Base-by-base conservation (phyloP, 2,888 invertebrate genomes). In the Nymphalis urticae region DNA sequence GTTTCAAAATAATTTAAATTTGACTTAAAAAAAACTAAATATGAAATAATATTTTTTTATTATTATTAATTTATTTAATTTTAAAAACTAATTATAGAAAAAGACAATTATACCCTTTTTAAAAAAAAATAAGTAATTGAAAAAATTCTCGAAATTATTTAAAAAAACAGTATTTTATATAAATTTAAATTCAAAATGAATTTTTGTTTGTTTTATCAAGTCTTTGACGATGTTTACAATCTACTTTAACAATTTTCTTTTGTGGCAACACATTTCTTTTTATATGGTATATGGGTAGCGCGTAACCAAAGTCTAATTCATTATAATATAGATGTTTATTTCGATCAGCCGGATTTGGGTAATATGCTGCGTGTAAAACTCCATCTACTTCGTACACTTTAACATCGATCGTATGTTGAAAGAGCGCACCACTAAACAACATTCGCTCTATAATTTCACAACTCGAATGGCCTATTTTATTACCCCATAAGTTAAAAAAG, bases 291-390 rank as follows among this genome's bases (percentile, higher is more conserved):
- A 90, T 86, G 0, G 92, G 90, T 59, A 88, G 86, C 0, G 87
- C 82, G n/a, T 68, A 79, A 1, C 89, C 93, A 60, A 85, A 91
- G 19, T 93, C 92, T 75, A 89, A 76, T 73, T 94, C 93, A 70
- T 93, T 88, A 65, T 94, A 94, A 82, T 94, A 94, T 10, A 90
- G 78, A 68, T 94, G 93, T 62, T 94, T 94, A 75, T 91, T 94
- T 66, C 90, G 87, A 69, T 91, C 83, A 0, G 88, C 86, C 0
- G 90, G 90, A 27, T 90, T 90, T 0, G 88, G 88, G 62, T 88
- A 87, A 50, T 89, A 90, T 0, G 92, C 92, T 0, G 90, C 88
- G 21, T 85, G 74, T 0, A 90, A 68, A 0, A 81, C 64, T 0
- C 78, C 83, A 71, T 92, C 91, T 0, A 88, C 90, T 64, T 85